Conservation (phyloP, 2,113 vertebrate genomes). For the Talpa occidentalis region DNA sequence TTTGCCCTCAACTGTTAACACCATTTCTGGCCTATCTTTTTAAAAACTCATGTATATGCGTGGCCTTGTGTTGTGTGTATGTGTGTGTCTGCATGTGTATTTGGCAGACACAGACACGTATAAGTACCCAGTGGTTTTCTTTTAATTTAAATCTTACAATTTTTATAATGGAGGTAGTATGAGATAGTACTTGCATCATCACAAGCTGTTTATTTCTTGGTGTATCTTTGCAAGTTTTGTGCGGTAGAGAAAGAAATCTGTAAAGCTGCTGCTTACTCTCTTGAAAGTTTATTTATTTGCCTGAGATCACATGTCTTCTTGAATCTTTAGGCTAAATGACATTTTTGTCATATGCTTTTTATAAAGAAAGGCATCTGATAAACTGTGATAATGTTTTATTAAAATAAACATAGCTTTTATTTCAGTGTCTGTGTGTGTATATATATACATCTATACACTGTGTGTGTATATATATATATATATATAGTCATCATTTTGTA, state of each 20-base stretch:
- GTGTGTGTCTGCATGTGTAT: neutral
- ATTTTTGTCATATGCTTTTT: slow-evolving; percentile 36
- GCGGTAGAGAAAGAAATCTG: neutral
- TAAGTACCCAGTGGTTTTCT: too few species aligned
- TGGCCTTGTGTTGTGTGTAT: neutral
- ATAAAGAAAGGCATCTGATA: slow-evolving; percentile 55
- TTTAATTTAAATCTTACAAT: neutral
- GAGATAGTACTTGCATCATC: neutral
- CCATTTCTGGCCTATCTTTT: neutral
- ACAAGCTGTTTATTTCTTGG: neutral
- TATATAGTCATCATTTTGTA: neutral
- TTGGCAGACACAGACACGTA: too few species aligned
- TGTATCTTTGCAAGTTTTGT: neutral
- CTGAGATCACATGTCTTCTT: slow-evolving; percentile 22
- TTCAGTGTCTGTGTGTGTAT: neutral
- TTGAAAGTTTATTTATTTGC: neutral
- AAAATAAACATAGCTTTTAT: slow-evolving; percentile 61
- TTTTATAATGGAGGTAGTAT: neutral
- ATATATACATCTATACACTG: neutral
- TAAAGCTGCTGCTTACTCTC: neutral
- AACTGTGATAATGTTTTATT: slow-evolving; percentile 53
- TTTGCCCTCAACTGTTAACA: neutral
- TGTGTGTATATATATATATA: neutral
- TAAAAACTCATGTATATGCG: neutral
- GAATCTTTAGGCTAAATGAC: slow-evolving; percentile 58